Percentiles rank a stretch among this genome's conserved stretches.
Evolutionary conservation across 2,113 vertebrate species (phyloP).

Genomic region (Colius striatus): DNA sequence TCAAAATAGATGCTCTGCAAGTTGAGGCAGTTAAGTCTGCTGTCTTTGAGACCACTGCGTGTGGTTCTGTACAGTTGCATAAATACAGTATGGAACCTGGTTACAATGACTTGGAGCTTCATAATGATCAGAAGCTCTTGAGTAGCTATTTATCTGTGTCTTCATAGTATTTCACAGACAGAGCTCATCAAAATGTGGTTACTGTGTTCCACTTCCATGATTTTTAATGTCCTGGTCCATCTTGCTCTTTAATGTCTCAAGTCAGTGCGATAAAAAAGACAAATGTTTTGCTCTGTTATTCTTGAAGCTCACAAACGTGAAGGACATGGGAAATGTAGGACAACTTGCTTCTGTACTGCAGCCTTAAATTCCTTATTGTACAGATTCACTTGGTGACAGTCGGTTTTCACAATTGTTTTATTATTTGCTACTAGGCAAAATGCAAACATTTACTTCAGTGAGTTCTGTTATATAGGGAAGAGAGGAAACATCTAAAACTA

Average conservation of each 20-base stretch:
- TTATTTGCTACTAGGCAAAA: background rate
- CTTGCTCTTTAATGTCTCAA: background rate
- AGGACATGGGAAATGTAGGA: background rate
- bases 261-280: background rate
- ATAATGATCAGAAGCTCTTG: background rate
- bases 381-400: background rate
- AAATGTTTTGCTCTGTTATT: background rate
- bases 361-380: background rate
- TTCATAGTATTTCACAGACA: background rate
- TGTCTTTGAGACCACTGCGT: background rate
- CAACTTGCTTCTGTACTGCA: background rate
- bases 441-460: background rate
- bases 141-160: background rate
- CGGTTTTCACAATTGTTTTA: background rate
- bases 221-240: background rate
- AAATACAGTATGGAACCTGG: too few relatives aligned
- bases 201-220: background rate
- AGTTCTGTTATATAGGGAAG: background rate
- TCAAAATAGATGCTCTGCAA: background rate
- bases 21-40: background rate
- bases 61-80: background rate
- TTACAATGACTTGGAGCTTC: background rate
- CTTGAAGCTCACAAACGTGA: background rate
- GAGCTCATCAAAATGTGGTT: background rate
- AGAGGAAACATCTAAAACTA: background rate